phyloP scores from a whole-genome alignment of 2,113 vertebrate genomes.

The Arenaria interpres region DNA sequence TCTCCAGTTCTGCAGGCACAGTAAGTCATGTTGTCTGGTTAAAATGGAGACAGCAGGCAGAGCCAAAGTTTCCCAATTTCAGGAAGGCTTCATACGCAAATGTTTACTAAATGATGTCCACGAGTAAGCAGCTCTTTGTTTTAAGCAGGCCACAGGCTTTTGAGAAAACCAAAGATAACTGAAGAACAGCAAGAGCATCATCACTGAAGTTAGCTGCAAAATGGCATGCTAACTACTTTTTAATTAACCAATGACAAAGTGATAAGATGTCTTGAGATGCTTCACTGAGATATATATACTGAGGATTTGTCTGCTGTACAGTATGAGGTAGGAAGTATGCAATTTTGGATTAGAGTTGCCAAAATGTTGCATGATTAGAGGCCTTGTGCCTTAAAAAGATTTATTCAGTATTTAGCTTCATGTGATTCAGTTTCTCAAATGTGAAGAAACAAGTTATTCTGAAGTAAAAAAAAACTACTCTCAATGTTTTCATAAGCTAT shows the following conservation, averaged over 20 bases:
- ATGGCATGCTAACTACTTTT: background rate
- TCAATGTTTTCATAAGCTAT: background rate
- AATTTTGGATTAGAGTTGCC: background rate
- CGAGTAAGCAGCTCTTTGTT: background rate
- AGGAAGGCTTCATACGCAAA: background rate
- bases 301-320: background rate
- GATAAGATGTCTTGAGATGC: background rate
- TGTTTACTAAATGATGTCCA: background rate
- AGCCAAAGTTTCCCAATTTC: background rate
- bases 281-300: background rate
- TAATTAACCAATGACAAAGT: background rate
- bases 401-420: background rate
- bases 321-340: background rate
- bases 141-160: background rate
- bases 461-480: background rate
- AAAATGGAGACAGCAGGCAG: background rate
- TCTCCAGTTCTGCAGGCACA: background rate
- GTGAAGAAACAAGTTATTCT: background rate
- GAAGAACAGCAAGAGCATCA: background rate
- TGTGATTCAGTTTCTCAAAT: background rate
- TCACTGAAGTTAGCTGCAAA: background rate
- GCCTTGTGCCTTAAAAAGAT: background rate
- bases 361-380: background rate
- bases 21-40: background rate
- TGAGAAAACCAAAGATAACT: background rate